phyloP scores from a whole-genome alignment of 2,797 vertebrate species.

The Gouania willdenowi region DNA sequence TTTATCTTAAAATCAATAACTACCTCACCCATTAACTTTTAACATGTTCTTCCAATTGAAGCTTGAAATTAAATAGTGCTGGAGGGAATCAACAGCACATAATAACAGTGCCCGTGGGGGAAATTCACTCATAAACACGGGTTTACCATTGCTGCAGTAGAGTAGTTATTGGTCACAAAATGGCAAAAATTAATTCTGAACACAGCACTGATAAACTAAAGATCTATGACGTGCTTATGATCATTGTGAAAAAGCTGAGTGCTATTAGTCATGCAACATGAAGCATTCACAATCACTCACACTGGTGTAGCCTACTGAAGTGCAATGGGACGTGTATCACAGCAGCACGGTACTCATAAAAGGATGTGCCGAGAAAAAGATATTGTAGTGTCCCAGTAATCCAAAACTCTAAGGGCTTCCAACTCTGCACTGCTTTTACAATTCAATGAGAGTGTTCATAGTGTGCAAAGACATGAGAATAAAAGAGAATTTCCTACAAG shows the following conservation, averaged over 20 bases:
- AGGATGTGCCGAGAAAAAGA: slow-evolving; percentile 21
- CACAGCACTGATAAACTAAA: slow-evolving; percentile 54
- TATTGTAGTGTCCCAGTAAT: slow-evolving; percentile 11
- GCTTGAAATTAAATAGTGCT: slow-evolving; percentile 77
- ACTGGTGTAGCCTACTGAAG: slow-evolving; percentile 28
- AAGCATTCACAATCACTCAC: slow-evolving; percentile 46
- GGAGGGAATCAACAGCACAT: slow-evolving; percentile 66
- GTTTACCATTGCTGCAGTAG: slow-evolving; percentile 30
- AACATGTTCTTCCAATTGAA: slow-evolving; percentile 75
- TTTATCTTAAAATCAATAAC: slow-evolving; percentile 80
- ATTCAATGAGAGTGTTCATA: slow-evolving; percentile 20
- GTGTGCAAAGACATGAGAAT: slow-evolving; percentile 21
- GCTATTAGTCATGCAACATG: slow-evolving; percentile 61
- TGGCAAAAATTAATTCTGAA: slow-evolving; percentile 50
- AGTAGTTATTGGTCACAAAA: slow-evolving; percentile 39
- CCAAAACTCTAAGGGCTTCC: slow-evolving; percentile 13
- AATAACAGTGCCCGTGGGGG: slow-evolving; percentile 64
- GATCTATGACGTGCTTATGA: slow-evolving; percentile 56
- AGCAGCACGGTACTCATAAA: slow-evolving; percentile 39
- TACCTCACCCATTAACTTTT: slow-evolving; percentile 75
- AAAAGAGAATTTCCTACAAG: slow-evolving; percentile 39
- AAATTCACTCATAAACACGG: slow-evolving; percentile 65
- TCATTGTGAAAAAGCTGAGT: slow-evolving; percentile 58
- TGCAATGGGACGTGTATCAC: slow-evolving; percentile 27
- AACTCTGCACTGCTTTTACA: slow-evolving; percentile 31